Evolutionary conservation across 2,888 invertebrate species (phyloP).

Genomic region (Drosophila histrio): DNA sequence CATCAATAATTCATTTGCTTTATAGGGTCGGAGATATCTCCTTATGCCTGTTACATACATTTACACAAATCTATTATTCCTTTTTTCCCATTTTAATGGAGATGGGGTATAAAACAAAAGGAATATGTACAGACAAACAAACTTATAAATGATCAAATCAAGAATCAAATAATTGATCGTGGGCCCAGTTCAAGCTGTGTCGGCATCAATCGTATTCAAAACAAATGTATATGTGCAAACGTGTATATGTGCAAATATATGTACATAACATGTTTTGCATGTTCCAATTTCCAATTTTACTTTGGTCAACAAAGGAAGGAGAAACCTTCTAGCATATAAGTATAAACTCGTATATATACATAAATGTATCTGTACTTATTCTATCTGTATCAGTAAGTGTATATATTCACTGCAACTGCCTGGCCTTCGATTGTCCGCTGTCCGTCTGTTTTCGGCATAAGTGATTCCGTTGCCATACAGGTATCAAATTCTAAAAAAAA

Average conservation of each 20-base stretch:
- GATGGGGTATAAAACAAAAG: too few relatives aligned
- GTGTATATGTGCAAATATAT: slow-evolving; percentile 28
- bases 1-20: too few relatives aligned
- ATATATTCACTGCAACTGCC: background rate
- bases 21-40: too few relatives aligned
- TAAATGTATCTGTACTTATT: background rate
- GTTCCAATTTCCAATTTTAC: slow-evolving; percentile 52
- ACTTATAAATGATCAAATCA: too few relatives aligned
- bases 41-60: too few relatives aligned
- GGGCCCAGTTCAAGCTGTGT: too few relatives aligned
- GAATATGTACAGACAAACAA: too few relatives aligned
- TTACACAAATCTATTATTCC: too few relatives aligned
- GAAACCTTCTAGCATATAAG: slow-evolving; percentile 7
- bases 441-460: background rate
- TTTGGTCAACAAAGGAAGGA: slow-evolving; percentile 29
- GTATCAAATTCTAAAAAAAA: slow-evolving; percentile 63
- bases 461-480: slow-evolving; percentile 41
- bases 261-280: slow-evolving; percentile 15
- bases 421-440: slow-evolving; percentile 21
- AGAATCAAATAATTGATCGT: too few relatives aligned
- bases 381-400: slow-evolving; percentile 1
- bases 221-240: too few relatives aligned
- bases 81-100: too few relatives aligned
- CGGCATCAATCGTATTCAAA: too few relatives aligned
- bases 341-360: background rate